Evolutionary conservation across 2,113 vertebrate genomes (phyloP).

Genomic region (Tympanuchus pallidicinctus): DNA sequence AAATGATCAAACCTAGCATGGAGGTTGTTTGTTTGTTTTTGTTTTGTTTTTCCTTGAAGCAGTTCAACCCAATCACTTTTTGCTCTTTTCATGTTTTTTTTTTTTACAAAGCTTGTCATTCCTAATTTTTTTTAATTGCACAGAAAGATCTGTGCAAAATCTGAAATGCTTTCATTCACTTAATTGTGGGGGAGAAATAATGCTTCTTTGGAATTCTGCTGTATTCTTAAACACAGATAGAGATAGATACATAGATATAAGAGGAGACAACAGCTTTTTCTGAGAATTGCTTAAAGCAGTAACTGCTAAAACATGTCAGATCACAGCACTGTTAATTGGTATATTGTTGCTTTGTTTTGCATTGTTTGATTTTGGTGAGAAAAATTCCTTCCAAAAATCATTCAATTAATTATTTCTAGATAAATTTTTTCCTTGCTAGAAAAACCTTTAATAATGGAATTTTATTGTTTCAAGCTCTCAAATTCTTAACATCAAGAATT

Average conservation of each 20-base stretch:
- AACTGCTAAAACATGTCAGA: background rate
- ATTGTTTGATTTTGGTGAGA: background rate
- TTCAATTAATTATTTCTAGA: background rate
- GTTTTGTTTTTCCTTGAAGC: conserved; percentile 11
- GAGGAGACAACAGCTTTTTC: background rate
- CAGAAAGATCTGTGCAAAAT: background rate
- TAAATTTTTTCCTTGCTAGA: background rate
- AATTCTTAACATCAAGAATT: background rate
- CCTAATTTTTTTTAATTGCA: background rate
- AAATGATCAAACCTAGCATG: conserved; percentile 60
- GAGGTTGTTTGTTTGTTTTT: too few relatives aligned
- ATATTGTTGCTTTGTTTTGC: background rate
- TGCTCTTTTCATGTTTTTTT: conserved; percentile 48
- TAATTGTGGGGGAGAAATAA: background rate
- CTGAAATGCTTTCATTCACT: background rate
- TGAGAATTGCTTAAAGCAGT: background rate
- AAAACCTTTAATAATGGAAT: background rate
- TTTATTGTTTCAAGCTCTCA: background rate
- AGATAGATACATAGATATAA: background rate
- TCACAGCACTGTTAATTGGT: background rate
- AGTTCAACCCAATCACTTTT: conserved; percentile 56
- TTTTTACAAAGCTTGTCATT: background rate
- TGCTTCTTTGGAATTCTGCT: background rate
- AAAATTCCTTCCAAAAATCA: background rate
- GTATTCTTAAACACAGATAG: background rate